Percentiles rank a stretch among this genome's conserved stretches.
Evolutionary conservation across 1,140 invertebrate species (phyloP).

Genomic region (Steinernema khuongi): DNA sequence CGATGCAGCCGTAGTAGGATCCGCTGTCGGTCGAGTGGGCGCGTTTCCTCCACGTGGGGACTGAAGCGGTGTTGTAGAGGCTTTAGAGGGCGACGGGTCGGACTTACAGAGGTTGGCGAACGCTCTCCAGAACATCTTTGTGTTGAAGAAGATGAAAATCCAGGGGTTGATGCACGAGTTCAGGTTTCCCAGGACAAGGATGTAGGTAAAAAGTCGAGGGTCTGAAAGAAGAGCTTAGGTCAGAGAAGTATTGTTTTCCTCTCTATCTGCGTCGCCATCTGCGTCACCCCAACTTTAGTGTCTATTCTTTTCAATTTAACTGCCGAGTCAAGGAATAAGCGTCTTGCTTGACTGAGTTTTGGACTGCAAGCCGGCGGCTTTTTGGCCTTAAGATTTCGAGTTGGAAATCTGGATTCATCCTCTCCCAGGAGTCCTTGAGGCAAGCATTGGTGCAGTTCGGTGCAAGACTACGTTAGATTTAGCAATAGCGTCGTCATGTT

Average conservation of each 20-base stretch:
- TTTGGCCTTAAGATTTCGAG: too few relatives aligned
- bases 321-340: too few relatives aligned
- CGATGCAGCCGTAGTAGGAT: constrained; percentile 7
- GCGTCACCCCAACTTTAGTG: too few relatives aligned
- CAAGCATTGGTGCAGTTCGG: too few relatives aligned
- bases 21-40: not conserved
- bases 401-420: too few relatives aligned
- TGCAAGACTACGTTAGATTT: too few relatives aligned
- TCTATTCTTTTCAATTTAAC: too few relatives aligned
- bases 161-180: constrained; percentile 76
- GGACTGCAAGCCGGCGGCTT: too few relatives aligned
- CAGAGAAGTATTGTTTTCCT: constrained; percentile 16
- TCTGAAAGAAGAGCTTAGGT: constrained; percentile 59
- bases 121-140: not conserved
- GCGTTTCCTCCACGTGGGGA: not conserved
- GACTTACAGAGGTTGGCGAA: not conserved
- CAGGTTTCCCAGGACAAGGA: constrained; percentile 69
- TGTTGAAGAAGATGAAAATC: constrained; percentile 72
- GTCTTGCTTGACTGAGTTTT: too few relatives aligned
- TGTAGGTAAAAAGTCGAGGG: constrained; percentile 65
- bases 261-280: too few relatives aligned
- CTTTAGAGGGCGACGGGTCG: not conserved
- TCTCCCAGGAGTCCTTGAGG: too few relatives aligned
- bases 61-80: not conserved
- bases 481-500: too few relatives aligned